Conservation (phyloP, 2,113 vertebrate species). For the Crotalus horridus region DNA sequence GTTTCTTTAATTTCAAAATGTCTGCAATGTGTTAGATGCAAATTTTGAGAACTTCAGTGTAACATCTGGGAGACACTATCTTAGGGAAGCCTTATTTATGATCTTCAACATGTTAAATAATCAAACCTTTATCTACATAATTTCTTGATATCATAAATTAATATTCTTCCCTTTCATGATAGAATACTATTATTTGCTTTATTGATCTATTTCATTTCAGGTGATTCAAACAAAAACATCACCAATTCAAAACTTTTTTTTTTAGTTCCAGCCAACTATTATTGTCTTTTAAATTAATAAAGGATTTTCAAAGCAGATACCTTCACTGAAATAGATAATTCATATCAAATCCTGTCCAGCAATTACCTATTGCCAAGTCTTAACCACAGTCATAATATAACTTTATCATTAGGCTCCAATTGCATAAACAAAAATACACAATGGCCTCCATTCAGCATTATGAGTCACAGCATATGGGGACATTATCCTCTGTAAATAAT, state of each 20-base stretch:
- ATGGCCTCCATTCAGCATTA: neutral
- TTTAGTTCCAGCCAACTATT: constrained; percentile 50
- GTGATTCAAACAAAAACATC: neutral
- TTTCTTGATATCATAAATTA: constrained; percentile 11
- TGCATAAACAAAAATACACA: neutral
- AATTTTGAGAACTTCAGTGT: neutral
- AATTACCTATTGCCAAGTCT: neutral
- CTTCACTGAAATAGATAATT: constrained; percentile 43
- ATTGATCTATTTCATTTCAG: constrained; percentile 20
- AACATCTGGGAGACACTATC: neutral
- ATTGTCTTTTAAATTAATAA: constrained; percentile 16
- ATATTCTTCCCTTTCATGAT: constrained; percentile 29
- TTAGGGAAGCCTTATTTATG: neutral
- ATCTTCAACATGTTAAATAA: constrained; percentile 26
- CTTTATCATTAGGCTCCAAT: neutral
- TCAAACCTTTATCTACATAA: neutral
- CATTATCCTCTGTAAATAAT: neutral
- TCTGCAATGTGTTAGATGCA: neutral
- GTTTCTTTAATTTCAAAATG: neutral
- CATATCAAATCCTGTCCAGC: neutral
- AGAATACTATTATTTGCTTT: neutral
- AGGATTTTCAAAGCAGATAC: constrained; percentile 51
- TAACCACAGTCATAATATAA: neutral
- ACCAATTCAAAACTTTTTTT: constrained; percentile 32
- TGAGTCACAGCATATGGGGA: neutral